Conservation (phyloP, 2,797 vertebrate species). For the Linurgus olivaceus region DNA sequence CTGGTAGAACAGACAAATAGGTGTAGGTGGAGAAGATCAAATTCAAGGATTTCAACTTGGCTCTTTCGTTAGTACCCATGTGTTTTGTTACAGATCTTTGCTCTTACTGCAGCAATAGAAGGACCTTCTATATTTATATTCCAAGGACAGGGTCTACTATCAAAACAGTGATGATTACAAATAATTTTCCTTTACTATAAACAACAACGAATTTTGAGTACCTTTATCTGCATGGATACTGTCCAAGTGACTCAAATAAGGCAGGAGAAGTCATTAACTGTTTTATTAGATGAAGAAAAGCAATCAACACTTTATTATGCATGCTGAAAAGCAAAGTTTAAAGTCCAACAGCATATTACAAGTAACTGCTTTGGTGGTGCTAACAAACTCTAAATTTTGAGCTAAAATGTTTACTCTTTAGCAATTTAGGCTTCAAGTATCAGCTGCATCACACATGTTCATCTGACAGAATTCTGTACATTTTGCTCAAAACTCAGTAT, state of each 20-base stretch:
- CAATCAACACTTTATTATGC: not conserved
- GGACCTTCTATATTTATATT: not conserved
- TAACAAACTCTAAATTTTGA: not conserved
- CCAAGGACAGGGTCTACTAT: not conserved
- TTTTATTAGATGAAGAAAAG: not conserved
- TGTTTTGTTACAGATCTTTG: not conserved
- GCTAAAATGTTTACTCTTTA: not conserved
- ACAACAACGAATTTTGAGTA: not conserved
- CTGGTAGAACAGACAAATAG: not conserved
- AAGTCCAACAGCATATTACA: not conserved
- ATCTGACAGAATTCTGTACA: not conserved
- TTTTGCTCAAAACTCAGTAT: not conserved
- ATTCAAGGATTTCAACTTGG: not conserved
- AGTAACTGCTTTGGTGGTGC: not conserved
- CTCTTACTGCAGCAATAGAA: not conserved
- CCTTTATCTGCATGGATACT: not conserved
- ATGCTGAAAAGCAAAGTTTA: not conserved
- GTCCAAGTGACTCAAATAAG: not conserved
- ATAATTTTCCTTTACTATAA: not conserved
- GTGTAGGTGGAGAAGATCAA: not conserved
- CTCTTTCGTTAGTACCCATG: rapidly evolving
- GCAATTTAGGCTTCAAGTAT: not conserved
- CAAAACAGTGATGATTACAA: not conserved
- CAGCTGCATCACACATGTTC: not conserved
- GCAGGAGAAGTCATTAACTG: not conserved